Base-by-base conservation (phyloP, 2,888 invertebrate genomes). In the Drosophila phalerata region DNA sequence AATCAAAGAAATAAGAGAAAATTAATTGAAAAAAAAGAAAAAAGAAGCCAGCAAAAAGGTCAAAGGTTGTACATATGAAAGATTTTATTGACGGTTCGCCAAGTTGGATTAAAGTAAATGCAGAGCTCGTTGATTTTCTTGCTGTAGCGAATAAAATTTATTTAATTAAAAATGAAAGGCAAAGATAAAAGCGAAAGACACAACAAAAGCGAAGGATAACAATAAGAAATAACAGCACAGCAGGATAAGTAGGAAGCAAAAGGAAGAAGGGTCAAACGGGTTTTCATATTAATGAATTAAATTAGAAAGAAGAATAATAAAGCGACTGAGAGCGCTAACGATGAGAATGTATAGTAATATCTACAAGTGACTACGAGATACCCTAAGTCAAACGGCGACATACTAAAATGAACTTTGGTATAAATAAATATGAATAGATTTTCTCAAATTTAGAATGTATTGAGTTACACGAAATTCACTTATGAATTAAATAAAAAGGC, bases 271-370 rank as follows among this genome's bases (percentile, higher is more conserved):
- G 10, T 0, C 5, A 30, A 22, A 5, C 11, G 15, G 34, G 22
- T 40, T 64, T 58, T 32, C 71, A 53, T 71, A 77, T 74, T 65
- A 77, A 77, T 73, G 60, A 73, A 83, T 69, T 70, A 45, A 73
- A 73, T 82, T 69, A 69, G 42, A 60, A 48, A 48, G 13, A 22
- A 38, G 34, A 43, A 37, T 17, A 47, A 40, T 53, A 34, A 4
- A 8, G 5, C 22, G 10, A 34, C 15, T 25, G 32, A n/a, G 37
- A 37, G 6, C 0, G n/a, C 6, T n/a, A 6, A 37, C 5, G n/a
- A 13, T 37, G 28, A n/a, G n/a, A n/a, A n/a, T n/a, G n/a, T n/a
- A n/a, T n/a, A n/a, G n/a, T 2, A 25, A 25, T 25, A 3, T 3
- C 25, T 25, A 25, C 5, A n/a, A 6, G 6, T 37, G 37, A n/a